Evolutionary conservation across 2,113 vertebrate species (phyloP).

Genomic region (Microcebus tavaratra): DNA sequence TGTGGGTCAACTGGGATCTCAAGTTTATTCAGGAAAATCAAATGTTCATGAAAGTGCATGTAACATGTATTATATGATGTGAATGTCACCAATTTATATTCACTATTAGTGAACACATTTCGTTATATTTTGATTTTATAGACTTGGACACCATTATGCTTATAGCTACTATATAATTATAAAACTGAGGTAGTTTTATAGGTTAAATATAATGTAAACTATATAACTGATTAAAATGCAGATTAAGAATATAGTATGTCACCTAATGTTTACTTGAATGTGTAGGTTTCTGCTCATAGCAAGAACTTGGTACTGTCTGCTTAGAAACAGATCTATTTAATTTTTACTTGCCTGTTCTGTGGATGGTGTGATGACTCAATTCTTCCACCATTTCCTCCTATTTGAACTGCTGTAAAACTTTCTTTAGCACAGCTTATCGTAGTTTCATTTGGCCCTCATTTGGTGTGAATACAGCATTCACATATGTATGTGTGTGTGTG

Average conservation of each 20-base stretch:
- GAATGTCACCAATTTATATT: neutral
- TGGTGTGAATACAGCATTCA: neutral
- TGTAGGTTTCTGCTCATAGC: neutral
- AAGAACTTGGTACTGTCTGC: neutral
- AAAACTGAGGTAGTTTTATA: neutral
- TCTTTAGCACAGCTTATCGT: neutral
- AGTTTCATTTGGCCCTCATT: neutral
- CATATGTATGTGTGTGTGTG: neutral
- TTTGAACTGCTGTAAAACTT: constrained; percentile 5
- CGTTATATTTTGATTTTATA: neutral
- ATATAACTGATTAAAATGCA: neutral
- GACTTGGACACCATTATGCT: neutral
- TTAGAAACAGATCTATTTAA: neutral
- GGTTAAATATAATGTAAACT: constrained; percentile 6
- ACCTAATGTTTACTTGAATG: neutral
- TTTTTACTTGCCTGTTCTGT: neutral
- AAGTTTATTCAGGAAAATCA: constrained; percentile 23
- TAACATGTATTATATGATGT: neutral
- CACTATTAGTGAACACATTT: neutral
- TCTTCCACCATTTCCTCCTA: neutral
- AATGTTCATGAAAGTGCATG: neutral
- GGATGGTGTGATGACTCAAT: neutral
- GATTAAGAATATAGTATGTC: neutral
- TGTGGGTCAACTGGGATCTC: neutral
- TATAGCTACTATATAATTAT: neutral